A percentile compares a stretch with the other conserved stretches of the same genome.
These are phyloP conservation scores for Cinara cedri DNA, from an alignment of 2,888 invertebrate genomes.

Conservation along the genomic window DNA sequence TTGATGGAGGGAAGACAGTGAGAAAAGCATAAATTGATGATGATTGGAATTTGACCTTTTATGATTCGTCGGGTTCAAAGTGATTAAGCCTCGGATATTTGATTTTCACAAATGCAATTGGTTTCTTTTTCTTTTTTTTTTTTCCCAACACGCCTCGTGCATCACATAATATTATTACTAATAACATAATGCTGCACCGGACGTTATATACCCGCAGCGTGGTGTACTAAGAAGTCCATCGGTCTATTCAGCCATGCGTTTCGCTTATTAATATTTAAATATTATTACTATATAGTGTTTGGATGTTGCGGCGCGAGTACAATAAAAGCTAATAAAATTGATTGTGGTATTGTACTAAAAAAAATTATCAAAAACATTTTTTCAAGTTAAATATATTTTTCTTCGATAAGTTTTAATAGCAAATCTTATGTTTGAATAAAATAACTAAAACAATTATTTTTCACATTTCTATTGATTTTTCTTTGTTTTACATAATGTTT, in stretches of 20 bases:
- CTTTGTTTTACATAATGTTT: no score
- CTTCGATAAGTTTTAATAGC: no score
- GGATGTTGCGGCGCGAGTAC: background rate
- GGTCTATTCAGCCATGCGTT: background rate
- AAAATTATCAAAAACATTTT: no score
- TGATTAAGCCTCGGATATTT: conserved; percentile 33
- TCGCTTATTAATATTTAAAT: background rate
- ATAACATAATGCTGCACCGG: background rate
- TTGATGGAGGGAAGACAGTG: conserved; percentile 37
- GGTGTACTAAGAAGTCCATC: background rate
- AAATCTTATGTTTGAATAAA: no score
- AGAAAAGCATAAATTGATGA: conserved; percentile 47
- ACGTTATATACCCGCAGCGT: background rate
- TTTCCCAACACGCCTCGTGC: conserved; percentile 4
- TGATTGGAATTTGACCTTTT: conserved; percentile 51
- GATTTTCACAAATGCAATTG: conserved; percentile 37
- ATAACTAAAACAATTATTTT: no score
- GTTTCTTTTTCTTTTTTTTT: conserved; percentile 10
- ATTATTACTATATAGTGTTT: no score
- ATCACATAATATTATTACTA: background rate
- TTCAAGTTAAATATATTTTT: no score
- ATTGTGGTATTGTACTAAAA: background rate
- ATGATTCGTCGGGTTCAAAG: conserved; percentile 43
- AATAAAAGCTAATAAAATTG: background rate
- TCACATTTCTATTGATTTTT: no score